Evolutionary conservation across 2,113 vertebrate species (phyloP).

Genomic region (Microcebus jonahi): DNA sequence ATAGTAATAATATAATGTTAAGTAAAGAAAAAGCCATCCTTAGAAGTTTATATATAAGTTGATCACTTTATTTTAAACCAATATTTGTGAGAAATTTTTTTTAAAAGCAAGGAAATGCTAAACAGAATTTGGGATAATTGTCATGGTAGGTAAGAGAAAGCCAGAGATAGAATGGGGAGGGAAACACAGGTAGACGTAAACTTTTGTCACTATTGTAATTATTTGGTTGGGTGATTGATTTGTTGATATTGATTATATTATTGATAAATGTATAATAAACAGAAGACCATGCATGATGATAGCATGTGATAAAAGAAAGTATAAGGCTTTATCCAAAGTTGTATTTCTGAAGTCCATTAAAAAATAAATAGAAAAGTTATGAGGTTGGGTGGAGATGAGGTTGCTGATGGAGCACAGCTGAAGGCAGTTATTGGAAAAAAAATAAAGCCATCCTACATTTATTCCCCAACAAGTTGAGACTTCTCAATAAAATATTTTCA

Average conservation of each 20-base stretch:
- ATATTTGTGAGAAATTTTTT: not conserved
- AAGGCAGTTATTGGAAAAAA: slow-evolving; percentile 11
- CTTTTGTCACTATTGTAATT: not conserved
- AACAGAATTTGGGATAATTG: not conserved
- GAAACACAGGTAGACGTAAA: not conserved
- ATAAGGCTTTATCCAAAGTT: not conserved
- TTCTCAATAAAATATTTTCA: slow-evolving; percentile 37
- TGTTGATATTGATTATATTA: not conserved
- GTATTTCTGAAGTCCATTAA: not conserved
- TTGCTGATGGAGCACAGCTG: not conserved
- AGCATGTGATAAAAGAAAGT: not conserved
- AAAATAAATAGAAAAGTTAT: not conserved
- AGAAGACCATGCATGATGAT: not conserved
- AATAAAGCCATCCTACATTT: not conserved
- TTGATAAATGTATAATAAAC: not conserved
- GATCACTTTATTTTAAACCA: slow-evolving; percentile 6
- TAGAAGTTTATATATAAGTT: not conserved
- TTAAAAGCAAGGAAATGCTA: not conserved
- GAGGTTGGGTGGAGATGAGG: not conserved
- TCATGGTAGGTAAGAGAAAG: not conserved
- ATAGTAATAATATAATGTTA: not conserved
- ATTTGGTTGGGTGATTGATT: not conserved
- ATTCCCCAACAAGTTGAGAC: not conserved
- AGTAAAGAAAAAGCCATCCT: not conserved
- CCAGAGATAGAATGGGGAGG: not conserved